A percentile compares a stretch with the other conserved stretches of the same genome.
Evolutionary conservation across 2,888 invertebrate species (phyloP).

Genomic region (Euproctis similis): DNA sequence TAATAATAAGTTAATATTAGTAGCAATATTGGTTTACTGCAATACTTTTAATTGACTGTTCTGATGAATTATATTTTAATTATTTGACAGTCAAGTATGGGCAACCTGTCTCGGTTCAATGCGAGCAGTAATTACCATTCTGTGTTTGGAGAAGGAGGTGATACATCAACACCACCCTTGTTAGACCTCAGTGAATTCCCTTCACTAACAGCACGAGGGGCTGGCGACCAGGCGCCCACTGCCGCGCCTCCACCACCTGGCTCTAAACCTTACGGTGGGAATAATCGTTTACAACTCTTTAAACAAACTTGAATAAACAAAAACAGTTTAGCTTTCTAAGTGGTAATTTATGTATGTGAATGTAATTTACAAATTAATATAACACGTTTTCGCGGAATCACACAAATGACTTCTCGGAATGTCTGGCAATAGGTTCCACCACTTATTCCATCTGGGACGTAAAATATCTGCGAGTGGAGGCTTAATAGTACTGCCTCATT

Average conservation of each 20-base stretch:
- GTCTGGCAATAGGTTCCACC: no score
- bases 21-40: no score
- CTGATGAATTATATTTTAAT: background rate
- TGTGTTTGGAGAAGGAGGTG: slow-evolving; percentile 85
- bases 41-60: background rate
- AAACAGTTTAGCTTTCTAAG: no score
- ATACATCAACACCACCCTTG: slow-evolving; percentile 88
- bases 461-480: no score
- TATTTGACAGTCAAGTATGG: slow-evolving; percentile 74
- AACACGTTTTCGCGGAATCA: no score
- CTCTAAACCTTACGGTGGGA: slow-evolving; percentile 92
- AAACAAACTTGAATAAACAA: no score
- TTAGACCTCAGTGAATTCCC: slow-evolving; percentile 95
- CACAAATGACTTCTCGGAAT: no score
- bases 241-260: slow-evolving; percentile 92
- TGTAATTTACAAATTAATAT: no score
- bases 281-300: background rate
- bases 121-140: slow-evolving; percentile 86
- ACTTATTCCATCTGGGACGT: no score
- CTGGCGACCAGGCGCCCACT: slow-evolving; percentile 84
- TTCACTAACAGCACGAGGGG: slow-evolving; percentile 90
- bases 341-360: no score
- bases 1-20: no score
- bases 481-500: no score
- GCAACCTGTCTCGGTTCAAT: slow-evolving; percentile 76